A percentile compares a stretch with the other conserved stretches of the same genome.
Evolutionary conservation across 2,888 invertebrate genomes (phyloP).

Genomic region (Drosophila longiperda): DNA sequence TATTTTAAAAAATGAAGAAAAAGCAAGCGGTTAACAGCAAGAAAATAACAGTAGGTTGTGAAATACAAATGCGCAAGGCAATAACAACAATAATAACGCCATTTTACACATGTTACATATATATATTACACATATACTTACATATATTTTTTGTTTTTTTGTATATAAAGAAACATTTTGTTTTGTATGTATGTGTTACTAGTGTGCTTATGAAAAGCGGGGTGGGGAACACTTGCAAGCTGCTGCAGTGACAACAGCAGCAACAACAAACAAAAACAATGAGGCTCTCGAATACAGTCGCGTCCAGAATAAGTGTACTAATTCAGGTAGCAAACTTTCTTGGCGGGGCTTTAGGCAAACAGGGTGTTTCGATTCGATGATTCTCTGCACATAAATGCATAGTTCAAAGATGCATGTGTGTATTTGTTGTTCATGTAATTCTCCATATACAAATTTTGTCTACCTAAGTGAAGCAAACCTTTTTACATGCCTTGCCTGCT

Average conservation of each 20-base stretch:
- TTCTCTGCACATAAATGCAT: constrained; percentile 20
- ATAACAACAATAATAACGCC: constrained; percentile 4
- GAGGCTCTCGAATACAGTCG: constrained; percentile 43
- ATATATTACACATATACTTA: not conserved
- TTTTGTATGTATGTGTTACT: constrained; percentile 2
- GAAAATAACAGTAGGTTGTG: constrained; percentile 31
- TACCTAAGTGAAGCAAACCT: constrained; percentile 42
- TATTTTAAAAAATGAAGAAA: constrained; percentile 18
- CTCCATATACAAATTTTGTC: constrained; percentile 11
- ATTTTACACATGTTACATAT: not conserved
- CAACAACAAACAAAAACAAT: constrained; percentile 23
- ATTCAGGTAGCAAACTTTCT: not conserved
- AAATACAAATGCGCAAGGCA: constrained; percentile 1
- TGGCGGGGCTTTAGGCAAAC: not conserved
- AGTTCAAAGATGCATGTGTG: constrained; percentile 1
- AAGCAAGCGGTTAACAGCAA: constrained; percentile 34
- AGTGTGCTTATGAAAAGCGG: not conserved
- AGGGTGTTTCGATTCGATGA: not conserved
- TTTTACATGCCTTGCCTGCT: constrained; percentile 39
- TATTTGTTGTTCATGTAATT: constrained; percentile 19
- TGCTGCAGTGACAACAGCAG: constrained; percentile 18
- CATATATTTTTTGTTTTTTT: constrained; percentile 19
- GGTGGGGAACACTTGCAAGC: constrained; percentile 43
- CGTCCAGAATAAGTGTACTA: constrained; percentile 33
- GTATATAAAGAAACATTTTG: constrained; percentile 40